These are phyloP conservation scores for Desmophyllum pertusum DNA, from an alignment of 92 coral and sea anemone species.

Conservation along the genomic window DNA sequence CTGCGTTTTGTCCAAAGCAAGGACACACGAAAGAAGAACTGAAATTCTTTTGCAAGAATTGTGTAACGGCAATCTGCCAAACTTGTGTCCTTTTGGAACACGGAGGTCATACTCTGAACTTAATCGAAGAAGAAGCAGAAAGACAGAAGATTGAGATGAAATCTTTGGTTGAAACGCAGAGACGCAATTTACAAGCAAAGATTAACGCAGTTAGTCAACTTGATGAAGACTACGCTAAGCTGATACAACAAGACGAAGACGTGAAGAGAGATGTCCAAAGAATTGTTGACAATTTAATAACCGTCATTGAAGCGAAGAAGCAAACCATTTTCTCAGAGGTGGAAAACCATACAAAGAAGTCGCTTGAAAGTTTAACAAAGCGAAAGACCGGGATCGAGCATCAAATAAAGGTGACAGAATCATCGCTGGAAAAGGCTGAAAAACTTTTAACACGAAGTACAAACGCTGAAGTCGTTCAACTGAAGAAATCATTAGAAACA, in stretches of 20 bases:
- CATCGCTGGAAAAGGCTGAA: conserved; percentile 8
- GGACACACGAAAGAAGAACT: too few relatives aligned
- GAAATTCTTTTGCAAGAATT: too few relatives aligned
- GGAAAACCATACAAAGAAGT: neutral
- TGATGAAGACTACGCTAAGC: neutral
- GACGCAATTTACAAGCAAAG: too few relatives aligned
- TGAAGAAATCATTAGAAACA: neutral
- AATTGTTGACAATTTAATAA: neutral
- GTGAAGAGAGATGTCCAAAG: neutral
- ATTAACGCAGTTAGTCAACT: neutral
- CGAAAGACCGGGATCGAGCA: neutral
- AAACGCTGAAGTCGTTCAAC: conserved; percentile 2
- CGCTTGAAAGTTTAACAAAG: neutral
- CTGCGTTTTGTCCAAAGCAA: too few relatives aligned
- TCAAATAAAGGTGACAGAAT: neutral
- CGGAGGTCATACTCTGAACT: too few relatives aligned
- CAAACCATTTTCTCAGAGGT: neutral
- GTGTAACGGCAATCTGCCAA: too few relatives aligned
- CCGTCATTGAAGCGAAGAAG: neutral
- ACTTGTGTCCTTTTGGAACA: too few relatives aligned
- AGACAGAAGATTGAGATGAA: too few relatives aligned
- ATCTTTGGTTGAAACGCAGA: too few relatives aligned
- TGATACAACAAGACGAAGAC: conserved; percentile 9
- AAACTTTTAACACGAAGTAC: neutral
- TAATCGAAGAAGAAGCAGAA: too few relatives aligned